Conservation (phyloP, 92 coral and sea anemone genomes). For the Paramuricea clavata region DNA sequence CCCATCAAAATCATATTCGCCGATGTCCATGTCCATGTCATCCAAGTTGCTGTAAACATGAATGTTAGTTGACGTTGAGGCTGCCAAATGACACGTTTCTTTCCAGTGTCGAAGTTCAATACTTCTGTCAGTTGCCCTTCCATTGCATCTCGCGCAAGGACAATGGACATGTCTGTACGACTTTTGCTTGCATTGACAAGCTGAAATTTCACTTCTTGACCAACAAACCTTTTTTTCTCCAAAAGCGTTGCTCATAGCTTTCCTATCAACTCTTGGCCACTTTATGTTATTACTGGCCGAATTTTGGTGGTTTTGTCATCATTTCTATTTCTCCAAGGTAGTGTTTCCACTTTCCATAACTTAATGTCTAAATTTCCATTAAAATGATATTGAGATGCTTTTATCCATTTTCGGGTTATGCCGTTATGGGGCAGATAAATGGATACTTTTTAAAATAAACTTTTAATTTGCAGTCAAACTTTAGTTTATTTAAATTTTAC, state of each 20-base stretch:
- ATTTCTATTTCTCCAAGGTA: too few relatives aligned
- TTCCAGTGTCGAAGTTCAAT: slow-evolving; percentile 75
- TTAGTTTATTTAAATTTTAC: too few relatives aligned
- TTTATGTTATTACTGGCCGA: too few relatives aligned
- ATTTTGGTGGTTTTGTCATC: too few relatives aligned
- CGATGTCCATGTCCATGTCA: not conserved
- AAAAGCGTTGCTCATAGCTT: not conserved
- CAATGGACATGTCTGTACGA: slow-evolving; percentile 79
- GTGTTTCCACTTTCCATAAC: not conserved
- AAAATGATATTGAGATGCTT: too few relatives aligned
- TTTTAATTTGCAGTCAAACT: too few relatives aligned
- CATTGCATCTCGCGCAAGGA: slow-evolving; percentile 70
- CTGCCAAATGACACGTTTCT: slow-evolving; percentile 34
- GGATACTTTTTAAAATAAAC: too few relatives aligned
- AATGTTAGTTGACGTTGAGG: too few relatives aligned
- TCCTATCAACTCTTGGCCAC: too few relatives aligned
- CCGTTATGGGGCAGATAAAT: too few relatives aligned
- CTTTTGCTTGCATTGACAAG: slow-evolving; percentile 70
- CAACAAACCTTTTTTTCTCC: slow-evolving; percentile 6
- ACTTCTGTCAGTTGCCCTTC: slow-evolving; percentile 71
- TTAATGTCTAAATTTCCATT: not conserved
- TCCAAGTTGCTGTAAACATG: not conserved
- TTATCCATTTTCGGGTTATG: too few relatives aligned
- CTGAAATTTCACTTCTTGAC: slow-evolving; percentile 68
- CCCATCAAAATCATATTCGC: not conserved